These are phyloP conservation scores for Cheracebus regulus DNA, from an alignment of 2,797 vertebrate genomes.

Conservation along the genomic window DNA sequence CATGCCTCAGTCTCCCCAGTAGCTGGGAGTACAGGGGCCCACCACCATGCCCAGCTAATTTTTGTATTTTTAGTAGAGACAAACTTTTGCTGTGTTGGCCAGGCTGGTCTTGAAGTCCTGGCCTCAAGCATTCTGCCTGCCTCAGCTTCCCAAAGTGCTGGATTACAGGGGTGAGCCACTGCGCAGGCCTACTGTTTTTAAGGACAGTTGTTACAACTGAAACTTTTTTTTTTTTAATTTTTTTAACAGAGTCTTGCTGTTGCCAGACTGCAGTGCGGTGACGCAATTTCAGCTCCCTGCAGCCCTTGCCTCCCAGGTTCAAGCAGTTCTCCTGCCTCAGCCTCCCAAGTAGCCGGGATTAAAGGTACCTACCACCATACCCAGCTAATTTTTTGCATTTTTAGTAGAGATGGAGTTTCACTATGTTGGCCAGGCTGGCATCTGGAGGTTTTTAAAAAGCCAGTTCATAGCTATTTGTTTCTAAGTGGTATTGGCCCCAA, in stretches of 20 bases:
- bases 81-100: not conserved
- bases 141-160: not conserved
- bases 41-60: no score
- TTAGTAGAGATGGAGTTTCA: not conserved
- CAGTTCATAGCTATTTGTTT: not conserved
- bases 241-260: not conserved
- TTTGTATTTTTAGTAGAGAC: not conserved
- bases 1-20: no score
- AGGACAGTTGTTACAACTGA: not conserved
- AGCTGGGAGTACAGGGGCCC: no score
- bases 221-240: not conserved
- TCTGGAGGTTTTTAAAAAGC: not conserved
- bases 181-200: not conserved
- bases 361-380: not conserved
- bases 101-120: not conserved
- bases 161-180: not conserved
- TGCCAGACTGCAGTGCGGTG: not conserved
- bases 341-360: not conserved
- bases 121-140: not conserved
- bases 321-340: not conserved
- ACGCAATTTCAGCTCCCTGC: not conserved
- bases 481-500: not conserved
- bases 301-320: not conserved
- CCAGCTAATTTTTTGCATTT: not conserved
- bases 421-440: not conserved